phyloP scores from a whole-genome alignment of 2,888 invertebrate genomes.

The Timandra comae region DNA sequence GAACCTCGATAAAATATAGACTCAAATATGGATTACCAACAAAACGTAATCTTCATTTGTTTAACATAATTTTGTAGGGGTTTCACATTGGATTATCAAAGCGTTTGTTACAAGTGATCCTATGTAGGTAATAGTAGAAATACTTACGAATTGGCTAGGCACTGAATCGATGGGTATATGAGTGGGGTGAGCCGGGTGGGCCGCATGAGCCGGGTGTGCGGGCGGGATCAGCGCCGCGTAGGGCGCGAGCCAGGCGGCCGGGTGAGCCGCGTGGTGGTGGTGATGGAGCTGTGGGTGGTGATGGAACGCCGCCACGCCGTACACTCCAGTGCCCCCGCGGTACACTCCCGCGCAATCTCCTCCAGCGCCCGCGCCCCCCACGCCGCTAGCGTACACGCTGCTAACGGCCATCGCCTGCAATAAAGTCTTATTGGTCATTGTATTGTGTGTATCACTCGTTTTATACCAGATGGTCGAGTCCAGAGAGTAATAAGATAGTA shows the following conservation, averaged over 20 bases:
- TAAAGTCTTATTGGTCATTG: too few species aligned
- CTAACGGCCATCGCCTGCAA: conserved; percentile 62
- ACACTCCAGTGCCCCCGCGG: conserved; percentile 61
- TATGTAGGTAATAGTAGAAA: neutral
- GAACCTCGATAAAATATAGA: too few species aligned
- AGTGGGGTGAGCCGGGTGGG: conserved; percentile 56
- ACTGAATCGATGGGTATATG: conserved; percentile 69
- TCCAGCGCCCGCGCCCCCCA: conserved; percentile 48
- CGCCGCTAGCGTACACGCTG: conserved; percentile 61
- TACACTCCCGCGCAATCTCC: conserved; percentile 63
- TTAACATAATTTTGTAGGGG: too few species aligned
- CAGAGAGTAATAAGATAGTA: too few species aligned
- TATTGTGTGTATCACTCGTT: neutral
- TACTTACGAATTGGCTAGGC: conserved; percentile 72
- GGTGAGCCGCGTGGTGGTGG: conserved; percentile 61
- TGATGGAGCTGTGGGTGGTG: conserved; percentile 66
- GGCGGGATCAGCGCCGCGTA: conserved; percentile 66
- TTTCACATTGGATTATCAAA: too few species aligned
- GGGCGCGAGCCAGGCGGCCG: conserved; percentile 65
- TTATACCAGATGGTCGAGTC: neutral
- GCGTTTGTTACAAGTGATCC: too few species aligned
- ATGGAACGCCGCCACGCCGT: conserved; percentile 67
- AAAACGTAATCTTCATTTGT: too few species aligned
- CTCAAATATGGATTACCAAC: too few species aligned
- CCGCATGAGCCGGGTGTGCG: conserved; percentile 52